Percentiles rank a stretch among this genome's conserved stretches.
phyloP scores from a whole-genome alignment of 1,140 invertebrate genomes.

The Antheraea pernyi region DNA sequence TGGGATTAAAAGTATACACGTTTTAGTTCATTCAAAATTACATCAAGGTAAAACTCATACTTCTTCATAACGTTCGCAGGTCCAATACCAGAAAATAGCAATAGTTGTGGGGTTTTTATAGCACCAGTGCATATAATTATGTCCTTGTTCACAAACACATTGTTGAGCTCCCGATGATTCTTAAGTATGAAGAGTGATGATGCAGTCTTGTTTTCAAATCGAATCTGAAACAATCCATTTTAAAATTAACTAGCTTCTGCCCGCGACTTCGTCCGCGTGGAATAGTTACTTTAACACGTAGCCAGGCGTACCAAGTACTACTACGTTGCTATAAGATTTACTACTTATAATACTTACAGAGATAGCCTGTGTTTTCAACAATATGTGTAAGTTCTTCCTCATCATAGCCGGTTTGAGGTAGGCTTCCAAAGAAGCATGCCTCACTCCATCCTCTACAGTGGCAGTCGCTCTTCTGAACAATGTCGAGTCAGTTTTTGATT shows the following conservation, averaged over 20 bases:
- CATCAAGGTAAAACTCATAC: background rate
- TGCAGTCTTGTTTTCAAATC: constrained; percentile 64
- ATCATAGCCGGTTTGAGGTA: constrained; percentile 84
- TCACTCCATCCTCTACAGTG: constrained; percentile 80
- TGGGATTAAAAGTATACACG: too few species aligned
- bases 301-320: too few species aligned
- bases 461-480: constrained; percentile 51
- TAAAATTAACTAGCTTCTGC: too few species aligned
- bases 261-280: too few species aligned
- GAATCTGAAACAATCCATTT: constrained; percentile 48
- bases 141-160: constrained; percentile 81
- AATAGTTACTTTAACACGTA: too few species aligned
- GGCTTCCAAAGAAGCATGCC: constrained; percentile 84
- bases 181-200: constrained; percentile 63
- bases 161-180: constrained; percentile 58
- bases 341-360: constrained; percentile 50
- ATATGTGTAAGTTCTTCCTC: constrained; percentile 84
- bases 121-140: constrained; percentile 86
- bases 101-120: constrained; percentile 85
- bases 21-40: background rate
- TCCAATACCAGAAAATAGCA: constrained; percentile 86
- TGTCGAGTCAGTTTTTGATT: constrained; percentile 62
- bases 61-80: constrained; percentile 72
- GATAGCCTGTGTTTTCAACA: constrained; percentile 83
- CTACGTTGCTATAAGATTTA: too few species aligned